Evolutionary conservation across 1,140 invertebrate species (phyloP), one percentile per base, ranked within the genome.

Genomic region (Coptotermes formosanus): DNA sequence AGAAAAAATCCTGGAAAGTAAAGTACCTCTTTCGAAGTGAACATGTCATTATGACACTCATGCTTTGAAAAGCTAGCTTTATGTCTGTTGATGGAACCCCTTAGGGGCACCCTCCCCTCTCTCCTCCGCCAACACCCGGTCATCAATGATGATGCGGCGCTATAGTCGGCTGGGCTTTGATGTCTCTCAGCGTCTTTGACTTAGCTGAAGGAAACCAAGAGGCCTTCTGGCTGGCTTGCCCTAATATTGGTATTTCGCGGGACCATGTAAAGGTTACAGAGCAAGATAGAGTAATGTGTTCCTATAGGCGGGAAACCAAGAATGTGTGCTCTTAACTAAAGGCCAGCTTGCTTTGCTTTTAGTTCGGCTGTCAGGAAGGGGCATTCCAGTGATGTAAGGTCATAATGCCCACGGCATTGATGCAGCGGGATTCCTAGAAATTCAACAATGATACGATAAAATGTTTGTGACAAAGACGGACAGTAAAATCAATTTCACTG

Each of bases 141-240:
- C 64, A 75, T 75, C 64, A 75, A 75, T 75, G 64, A 75, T 75
- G 64, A 75, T 75, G 64, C n/a, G 64, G 25, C 30, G n/a, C 64
- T 11, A n/a, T n/a, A 25, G 64, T 25, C 64, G 64, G 52, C 45
- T 55, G 19, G 9, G 64, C 64, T 75, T 75, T 75, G 64, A 75
- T 75, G 64, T 75, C 64, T 64, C 59, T 75, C 64, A 30, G n/a
- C 64, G 64, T 75, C 64, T 75, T 75, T 75, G 64, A 75, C 64
- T 75, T 30, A 25, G n/a, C 25, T 75, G n/a, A 30, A 75, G 64
- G n/a, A 75, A 75, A 25, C 25, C 25, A 75, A 75, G 64, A 30
- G 25, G 25, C 64, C 64, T 75, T 25, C 64, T n/a, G n/a, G 64
- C 64, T 75, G 64, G 25, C 64, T 75, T 75, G 64, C 64, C 64